These are phyloP conservation scores for Harpalus rubripes DNA, from an alignment of 2,888 invertebrate species.

Conservation along the genomic window DNA sequence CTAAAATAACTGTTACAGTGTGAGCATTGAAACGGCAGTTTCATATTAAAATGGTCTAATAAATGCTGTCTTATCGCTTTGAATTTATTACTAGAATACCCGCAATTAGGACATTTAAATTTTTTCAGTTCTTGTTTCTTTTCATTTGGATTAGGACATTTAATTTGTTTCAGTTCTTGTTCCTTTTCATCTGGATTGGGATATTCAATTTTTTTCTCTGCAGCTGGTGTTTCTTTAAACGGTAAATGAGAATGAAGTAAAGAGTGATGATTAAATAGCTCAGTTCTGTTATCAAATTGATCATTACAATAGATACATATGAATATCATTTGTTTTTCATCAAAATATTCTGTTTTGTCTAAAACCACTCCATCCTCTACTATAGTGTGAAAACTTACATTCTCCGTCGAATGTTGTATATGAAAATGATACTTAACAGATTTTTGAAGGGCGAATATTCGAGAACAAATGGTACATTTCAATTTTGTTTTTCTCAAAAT, in stretches of 20 bases:
- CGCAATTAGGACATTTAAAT: constrained; percentile 76
- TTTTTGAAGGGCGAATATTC: constrained; percentile 70
- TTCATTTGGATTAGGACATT: neutral
- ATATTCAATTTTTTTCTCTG: too few species aligned
- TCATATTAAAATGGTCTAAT: constrained; percentile 74
- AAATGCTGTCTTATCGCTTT: constrained; percentile 76
- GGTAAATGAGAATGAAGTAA: constrained; percentile 75
- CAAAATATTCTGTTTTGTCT: constrained; percentile 70
- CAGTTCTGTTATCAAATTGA: constrained; percentile 72
- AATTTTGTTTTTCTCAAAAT: constrained; percentile 69
- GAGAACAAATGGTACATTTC: constrained; percentile 72
- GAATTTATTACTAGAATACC: constrained; percentile 72
- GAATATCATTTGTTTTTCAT: constrained; percentile 58
- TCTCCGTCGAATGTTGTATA: constrained; percentile 71
- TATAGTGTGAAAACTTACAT: constrained; percentile 71
- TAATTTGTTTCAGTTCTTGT: neutral
- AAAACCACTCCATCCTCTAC: constrained; percentile 71
- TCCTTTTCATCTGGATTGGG: constrained; percentile 68
- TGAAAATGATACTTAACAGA: constrained; percentile 72
- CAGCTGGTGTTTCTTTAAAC: constrained; percentile 70
- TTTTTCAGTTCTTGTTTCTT: constrained; percentile 68
- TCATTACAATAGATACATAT: constrained; percentile 74
- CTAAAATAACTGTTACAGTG: constrained; percentile 75
- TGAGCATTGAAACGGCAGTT: constrained; percentile 76
- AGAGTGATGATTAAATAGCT: constrained; percentile 75